Evolutionary conservation across 2,888 invertebrate species (phyloP), one percentile per base, ranked within the genome.

Genomic region (Scaptomyza parva): DNA sequence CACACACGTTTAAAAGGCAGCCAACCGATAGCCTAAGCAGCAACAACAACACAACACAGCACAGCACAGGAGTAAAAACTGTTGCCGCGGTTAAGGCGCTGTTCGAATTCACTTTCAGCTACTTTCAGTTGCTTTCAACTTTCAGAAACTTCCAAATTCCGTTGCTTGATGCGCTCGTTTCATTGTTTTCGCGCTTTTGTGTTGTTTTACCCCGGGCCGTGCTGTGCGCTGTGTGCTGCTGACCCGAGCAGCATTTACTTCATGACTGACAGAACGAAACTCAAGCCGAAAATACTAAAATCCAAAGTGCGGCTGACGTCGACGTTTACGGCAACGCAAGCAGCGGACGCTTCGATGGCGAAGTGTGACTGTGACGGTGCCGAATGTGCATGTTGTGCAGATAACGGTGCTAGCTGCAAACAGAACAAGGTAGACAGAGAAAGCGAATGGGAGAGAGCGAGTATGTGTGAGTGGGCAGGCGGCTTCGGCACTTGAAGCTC

Each of bases 211-310:
- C 20, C 53, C 60, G 75, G 64, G 65, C 59, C 51, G 57, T 51
- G 68, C 62, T 44, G 50, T 61, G 52, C 74, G 68, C 62, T 50
- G 50, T 50, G 50, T 61, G 52, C 74, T 70, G 58, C 60, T 54
- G 63, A 75, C 81, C 74, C 83, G 78, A 86, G 78, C 87, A 83
- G 78, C 83, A 79, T 75, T 75, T 83, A 78, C 78, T 82, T 78
- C 78, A 78, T 80, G 79, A 89, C 89, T 88, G 73, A 86, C 47
- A 45, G 76, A 64, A 45, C 67, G 72, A 67, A 72, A 48, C 61
- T 6, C 39, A 61, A 66, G 20, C 44, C 72, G 72, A 78, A 59
- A 54, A 63, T 48, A 60, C 60, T 55, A 20, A 65, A 58, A 75
- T 48, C 37, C 35, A 54, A 60, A 61, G 54, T 59, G 51, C 64